A percentile compares a stretch with the other conserved stretches of the same genome.
phyloP scores from a whole-genome alignment of 1,140 invertebrate genomes.

The Episyrphus balteatus region DNA sequence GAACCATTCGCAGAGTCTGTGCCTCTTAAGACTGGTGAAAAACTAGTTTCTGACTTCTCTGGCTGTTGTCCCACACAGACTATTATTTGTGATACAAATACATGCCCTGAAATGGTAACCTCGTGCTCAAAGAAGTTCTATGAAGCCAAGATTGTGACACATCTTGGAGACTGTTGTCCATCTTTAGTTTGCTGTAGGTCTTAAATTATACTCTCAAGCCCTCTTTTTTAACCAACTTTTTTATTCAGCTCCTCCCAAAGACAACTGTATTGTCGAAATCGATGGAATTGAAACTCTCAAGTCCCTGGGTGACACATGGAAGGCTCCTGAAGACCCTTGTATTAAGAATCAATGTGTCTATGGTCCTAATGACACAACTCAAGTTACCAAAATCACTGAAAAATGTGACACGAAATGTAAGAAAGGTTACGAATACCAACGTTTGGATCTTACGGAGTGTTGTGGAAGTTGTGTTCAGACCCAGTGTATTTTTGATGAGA shows the following conservation, averaged over 20 bases:
- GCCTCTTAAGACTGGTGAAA: conserved; percentile 48
- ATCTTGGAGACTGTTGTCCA: conserved; percentile 50
- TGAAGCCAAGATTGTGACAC: conserved; percentile 35
- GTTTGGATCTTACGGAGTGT: conserved; percentile 39
- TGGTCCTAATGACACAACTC: conserved; percentile 38
- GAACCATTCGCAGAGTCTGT: conserved; percentile 38
- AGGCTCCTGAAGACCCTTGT: conserved; percentile 43
- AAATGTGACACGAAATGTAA: conserved; percentile 44
- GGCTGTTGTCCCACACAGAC: conserved; percentile 58
- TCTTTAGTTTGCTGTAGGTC: conserved; percentile 50
- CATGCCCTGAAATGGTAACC: conserved; percentile 47
- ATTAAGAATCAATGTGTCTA: conserved; percentile 46
- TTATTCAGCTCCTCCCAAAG: conserved; percentile 47
- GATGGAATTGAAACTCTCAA: conserved; percentile 41
- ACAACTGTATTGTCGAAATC: conserved; percentile 52
- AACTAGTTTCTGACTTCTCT: conserved; percentile 41
- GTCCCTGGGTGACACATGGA: conserved; percentile 40
- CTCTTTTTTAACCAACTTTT: conserved; percentile 10
- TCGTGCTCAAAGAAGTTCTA: conserved; percentile 48
- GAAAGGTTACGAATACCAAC: conserved; percentile 45
- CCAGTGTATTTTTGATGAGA: conserved; percentile 49
- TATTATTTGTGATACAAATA: conserved; percentile 46
- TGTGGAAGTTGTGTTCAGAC: conserved; percentile 60
- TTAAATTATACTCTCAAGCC: background rate
- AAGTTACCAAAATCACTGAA: conserved; percentile 40